Conservation (phyloP, 2,888 invertebrate species). For the Ophioninae sp. region DNA sequence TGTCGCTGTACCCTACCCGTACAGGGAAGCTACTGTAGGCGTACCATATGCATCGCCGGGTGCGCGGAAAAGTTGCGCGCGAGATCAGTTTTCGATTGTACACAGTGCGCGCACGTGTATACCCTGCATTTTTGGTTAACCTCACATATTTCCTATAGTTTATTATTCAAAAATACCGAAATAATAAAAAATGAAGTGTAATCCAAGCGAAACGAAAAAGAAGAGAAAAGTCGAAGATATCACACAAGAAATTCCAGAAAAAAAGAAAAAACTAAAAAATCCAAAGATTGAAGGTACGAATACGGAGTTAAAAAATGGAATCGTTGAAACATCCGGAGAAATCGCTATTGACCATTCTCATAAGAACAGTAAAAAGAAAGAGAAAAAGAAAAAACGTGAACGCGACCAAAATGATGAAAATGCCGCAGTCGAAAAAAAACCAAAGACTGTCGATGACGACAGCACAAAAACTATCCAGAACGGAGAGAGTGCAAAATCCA, state of each 20-base stretch:
- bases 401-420: slow-evolving; percentile 8
- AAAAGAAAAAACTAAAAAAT: slow-evolving; percentile 45
- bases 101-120: slow-evolving; percentile 45
- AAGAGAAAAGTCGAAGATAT: slow-evolving; percentile 52
- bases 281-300: neutral
- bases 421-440: slow-evolving; percentile 3
- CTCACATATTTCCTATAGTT: neutral
- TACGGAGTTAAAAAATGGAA: neutral
- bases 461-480: slow-evolving; percentile 14
- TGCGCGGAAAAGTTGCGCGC: neutral
- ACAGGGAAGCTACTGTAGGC: no score
- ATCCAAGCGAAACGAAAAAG: slow-evolving; percentile 51
- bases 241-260: slow-evolving; percentile 12
- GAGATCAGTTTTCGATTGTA: neutral
- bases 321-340: neutral
- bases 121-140: slow-evolving; percentile 52
- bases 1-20: no score
- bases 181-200: slow-evolving; percentile 20
- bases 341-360: slow-evolving; percentile 9
- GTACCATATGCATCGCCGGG: neutral
- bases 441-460: slow-evolving; percentile 9
- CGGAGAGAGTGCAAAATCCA: neutral
- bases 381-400: slow-evolving; percentile 50
- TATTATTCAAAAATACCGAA: slow-evolving; percentile 18
- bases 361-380: slow-evolving; percentile 35